Percentiles rank a stretch among this genome's conserved stretches.
phyloP scores from a whole-genome alignment of 2,888 invertebrate species.

The Troilus luridus region DNA sequence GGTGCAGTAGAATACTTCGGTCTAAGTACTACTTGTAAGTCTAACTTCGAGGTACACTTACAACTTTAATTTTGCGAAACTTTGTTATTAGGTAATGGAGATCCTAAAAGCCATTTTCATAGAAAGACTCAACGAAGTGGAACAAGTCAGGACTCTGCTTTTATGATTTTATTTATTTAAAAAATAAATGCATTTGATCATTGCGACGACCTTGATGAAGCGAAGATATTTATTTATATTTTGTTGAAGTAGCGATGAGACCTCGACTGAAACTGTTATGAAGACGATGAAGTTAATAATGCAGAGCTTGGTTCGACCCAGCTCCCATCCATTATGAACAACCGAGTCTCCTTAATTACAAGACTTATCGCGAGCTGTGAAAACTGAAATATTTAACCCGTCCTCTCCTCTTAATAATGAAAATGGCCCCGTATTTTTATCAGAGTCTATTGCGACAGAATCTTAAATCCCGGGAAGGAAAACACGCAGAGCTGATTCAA shows the following conservation, averaged over 20 bases:
- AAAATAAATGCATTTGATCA: too few relatives aligned
- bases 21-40: too few relatives aligned
- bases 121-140: too few relatives aligned
- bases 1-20: too few relatives aligned
- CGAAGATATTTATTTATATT: neutral
- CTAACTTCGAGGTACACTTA: too few relatives aligned
- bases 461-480: neutral
- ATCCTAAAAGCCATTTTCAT: too few relatives aligned
- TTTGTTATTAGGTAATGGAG: too few relatives aligned
- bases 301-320: neutral
- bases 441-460: neutral
- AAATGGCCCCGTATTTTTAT: neutral
- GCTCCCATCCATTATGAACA: neutral
- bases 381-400: neutral
- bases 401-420: neutral
- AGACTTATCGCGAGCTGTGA: neutral
- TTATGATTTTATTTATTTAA: too few relatives aligned
- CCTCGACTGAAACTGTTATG: neutral
- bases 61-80: too few relatives aligned
- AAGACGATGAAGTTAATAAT: neutral
- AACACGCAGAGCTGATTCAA: too few relatives aligned
- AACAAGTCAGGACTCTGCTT: too few relatives aligned
- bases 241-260: neutral
- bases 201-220: neutral
- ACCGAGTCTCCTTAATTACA: neutral